Base-by-base conservation (phyloP, 2,888 invertebrate species). In the Deilephila elpenor region DNA sequence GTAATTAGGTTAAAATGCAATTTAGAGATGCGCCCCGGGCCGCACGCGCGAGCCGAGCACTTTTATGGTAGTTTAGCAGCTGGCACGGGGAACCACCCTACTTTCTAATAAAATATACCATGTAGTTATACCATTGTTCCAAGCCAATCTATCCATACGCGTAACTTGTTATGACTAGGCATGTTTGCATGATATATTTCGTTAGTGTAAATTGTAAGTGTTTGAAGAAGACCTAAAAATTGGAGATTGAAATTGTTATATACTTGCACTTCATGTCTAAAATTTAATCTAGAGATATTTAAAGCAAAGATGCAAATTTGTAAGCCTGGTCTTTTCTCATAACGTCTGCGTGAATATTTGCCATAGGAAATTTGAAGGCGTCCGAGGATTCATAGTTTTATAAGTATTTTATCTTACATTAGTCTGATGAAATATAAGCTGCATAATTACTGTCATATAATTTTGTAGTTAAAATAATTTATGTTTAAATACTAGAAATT, bases 1-100 rank as follows among this genome's bases (percentile, higher is more conserved):
- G 83, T 94, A 94, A 94, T 94, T 93, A 91, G 92, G 93, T 94
- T 94, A 94, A 94, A 94, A 92, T 91, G 93, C 93, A 94, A 94
- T 94, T 94, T 91, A 90, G 94, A 90, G 89, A 90, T 90, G 91
- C 91, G 90, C 92, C 89, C 83, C 92, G 85, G 91, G 92, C 86
- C 91, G 89, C 92, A 88, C 88, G 89, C 90, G 90, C 81, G 84
- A 73, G 76, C 80, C 80, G 77, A 82, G 78, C 86, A 84, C 86
- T 88, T 85, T 90, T 87, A 89, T 87, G 86, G 83, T 79, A 77
- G 76, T 77, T 75, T 72, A 82, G 77, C 82, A 81, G 80, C 79
- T 81, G 84, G 82, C 71, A 51, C 53, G 59, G 51, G 72, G 34
- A 7, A 44, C 32, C 37, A 74, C 70, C 72, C 70, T 29, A 71